A percentile compares a stretch with the other conserved stretches of the same genome.
Evolutionary conservation across 2,888 invertebrate species (phyloP).

Genomic region (Drosophila kuntzei): DNA sequence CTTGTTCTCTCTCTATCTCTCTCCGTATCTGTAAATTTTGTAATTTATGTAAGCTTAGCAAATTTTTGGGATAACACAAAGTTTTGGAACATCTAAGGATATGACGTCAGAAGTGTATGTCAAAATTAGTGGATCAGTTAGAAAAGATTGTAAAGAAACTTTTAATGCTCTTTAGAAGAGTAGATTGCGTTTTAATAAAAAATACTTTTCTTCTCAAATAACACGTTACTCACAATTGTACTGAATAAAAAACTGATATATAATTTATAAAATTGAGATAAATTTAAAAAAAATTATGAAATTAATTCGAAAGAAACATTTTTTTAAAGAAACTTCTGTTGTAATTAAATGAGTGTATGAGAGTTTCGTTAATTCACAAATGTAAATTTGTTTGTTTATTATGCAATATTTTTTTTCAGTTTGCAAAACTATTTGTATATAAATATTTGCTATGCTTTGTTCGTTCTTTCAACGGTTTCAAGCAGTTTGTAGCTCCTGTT

Average conservation of each 20-base stretch:
- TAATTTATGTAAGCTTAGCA: constrained; percentile 7
- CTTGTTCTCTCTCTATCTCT: background rate
- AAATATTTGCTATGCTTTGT: constrained; percentile 62
- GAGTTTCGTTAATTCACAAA: constrained; percentile 4
- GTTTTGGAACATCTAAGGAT: background rate
- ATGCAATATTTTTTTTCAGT: background rate
- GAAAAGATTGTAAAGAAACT: no score
- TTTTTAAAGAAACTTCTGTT: no score
- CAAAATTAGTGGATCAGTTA: background rate
- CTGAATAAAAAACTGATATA: background rate
- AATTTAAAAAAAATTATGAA: background rate
- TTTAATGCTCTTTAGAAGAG: background rate
- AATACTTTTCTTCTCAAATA: background rate
- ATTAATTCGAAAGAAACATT: no score
- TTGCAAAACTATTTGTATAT: constrained; percentile 50
- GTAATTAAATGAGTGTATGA: constrained; percentile 14
- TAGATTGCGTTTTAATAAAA: background rate
- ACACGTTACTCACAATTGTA: background rate
- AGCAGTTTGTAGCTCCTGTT: constrained; percentile 35
- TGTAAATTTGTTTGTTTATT: constrained; percentile 4
- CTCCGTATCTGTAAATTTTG: background rate
- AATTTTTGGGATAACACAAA: background rate
- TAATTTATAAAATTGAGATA: background rate
- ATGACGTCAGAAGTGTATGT: background rate
- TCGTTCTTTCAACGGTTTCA: constrained; percentile 51